Evolutionary conservation across 2,888 invertebrate species (phyloP).

Genomic region (Sinelater perroti): DNA sequence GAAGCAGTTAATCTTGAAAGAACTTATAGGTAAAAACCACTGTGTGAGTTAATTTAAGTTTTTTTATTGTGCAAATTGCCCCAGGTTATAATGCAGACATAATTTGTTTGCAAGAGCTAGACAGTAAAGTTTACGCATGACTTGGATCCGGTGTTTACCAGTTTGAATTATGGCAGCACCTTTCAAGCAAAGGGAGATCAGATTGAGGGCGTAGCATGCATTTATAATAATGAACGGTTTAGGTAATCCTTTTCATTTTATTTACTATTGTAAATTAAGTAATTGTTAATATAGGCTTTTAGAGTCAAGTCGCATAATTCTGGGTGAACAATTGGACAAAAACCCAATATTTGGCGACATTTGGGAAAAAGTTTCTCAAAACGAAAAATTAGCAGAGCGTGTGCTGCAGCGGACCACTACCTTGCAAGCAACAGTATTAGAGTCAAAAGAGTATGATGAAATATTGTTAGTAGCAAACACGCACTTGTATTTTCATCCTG

Average conservation of each 20-base stretch:
- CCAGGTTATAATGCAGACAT: slow-evolving; percentile 92
- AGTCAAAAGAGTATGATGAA: slow-evolving; percentile 67
- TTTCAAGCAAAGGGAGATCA: slow-evolving; percentile 77
- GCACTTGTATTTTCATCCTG: slow-evolving; percentile 93
- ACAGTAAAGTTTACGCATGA: slow-evolving; percentile 78
- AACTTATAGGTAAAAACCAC: slow-evolving; percentile 64
- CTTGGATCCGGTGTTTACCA: slow-evolving; percentile 68
- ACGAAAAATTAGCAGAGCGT: slow-evolving; percentile 66
- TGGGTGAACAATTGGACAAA: slow-evolving; percentile 68
- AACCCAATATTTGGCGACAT: slow-evolving; percentile 65
- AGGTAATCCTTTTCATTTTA: slow-evolving; percentile 57
- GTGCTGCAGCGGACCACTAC: slow-evolving; percentile 74
- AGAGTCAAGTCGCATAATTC: slow-evolving; percentile 63
- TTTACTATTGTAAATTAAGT: slow-evolving; percentile 3
- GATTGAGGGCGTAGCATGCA: slow-evolving; percentile 84
- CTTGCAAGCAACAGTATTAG: slow-evolving; percentile 68
- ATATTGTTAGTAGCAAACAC: slow-evolving; percentile 80
- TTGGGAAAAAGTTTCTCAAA: slow-evolving; percentile 69
- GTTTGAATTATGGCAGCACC: slow-evolving; percentile 66
- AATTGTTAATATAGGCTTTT: slow-evolving; percentile 11
- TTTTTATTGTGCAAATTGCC: not conserved
- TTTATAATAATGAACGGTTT: slow-evolving; percentile 77
- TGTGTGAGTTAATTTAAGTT: not conserved
- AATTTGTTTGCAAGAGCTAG: slow-evolving; percentile 94
- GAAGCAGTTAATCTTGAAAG: slow-evolving; percentile 84